A percentile compares a stretch with the other conserved stretches of the same genome.
Conservation (phyloP, 1,140 invertebrate genomes). For the Caerostris darwini region DNA sequence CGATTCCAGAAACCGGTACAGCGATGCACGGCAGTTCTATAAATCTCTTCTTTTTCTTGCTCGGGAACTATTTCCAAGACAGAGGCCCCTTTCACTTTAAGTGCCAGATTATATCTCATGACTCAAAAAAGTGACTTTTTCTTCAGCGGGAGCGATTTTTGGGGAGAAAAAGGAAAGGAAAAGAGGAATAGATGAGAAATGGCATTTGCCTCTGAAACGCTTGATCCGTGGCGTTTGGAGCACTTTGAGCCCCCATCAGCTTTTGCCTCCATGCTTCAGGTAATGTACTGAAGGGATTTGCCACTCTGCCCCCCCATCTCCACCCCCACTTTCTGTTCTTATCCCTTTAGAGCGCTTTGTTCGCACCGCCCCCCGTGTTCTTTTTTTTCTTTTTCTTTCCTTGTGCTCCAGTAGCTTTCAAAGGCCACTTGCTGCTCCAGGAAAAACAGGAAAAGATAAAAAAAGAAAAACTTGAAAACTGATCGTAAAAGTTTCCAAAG, state of each 20-base stretch:
- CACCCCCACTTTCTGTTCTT: not conserved
- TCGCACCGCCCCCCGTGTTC: conserved; percentile 22
- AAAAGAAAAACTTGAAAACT: not conserved
- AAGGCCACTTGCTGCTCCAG: conserved; percentile 59
- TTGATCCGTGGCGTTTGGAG: conserved; percentile 44
- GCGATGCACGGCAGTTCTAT: conserved; percentile 9
- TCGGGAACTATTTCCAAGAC: conserved; percentile 7
- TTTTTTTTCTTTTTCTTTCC: conserved; percentile 36
- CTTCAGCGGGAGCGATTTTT: not conserved
- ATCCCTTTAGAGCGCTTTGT: conserved; percentile 27
- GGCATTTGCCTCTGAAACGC: conserved; percentile 60
- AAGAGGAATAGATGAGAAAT: conserved; percentile 59
- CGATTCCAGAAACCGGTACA: no score
- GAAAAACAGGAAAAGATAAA: not conserved
- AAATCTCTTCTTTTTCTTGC: conserved; percentile 23
- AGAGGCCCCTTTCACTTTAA: conserved; percentile 18
- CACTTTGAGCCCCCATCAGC: conserved; percentile 42
- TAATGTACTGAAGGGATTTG: conserved; percentile 60
- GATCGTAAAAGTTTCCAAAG: conserved; percentile 54
- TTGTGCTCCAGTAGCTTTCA: conserved; percentile 47
- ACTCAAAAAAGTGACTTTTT: conserved; percentile 42
- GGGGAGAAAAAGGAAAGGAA: not conserved
- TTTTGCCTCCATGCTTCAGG: conserved; percentile 47
- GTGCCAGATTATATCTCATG: conserved; percentile 60
- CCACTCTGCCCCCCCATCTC: not conserved